Evolutionary conservation across 1,140 invertebrate genomes (phyloP), one percentile per base, ranked within the genome.

Genomic region (Brachionus asplanchnoidis): DNA sequence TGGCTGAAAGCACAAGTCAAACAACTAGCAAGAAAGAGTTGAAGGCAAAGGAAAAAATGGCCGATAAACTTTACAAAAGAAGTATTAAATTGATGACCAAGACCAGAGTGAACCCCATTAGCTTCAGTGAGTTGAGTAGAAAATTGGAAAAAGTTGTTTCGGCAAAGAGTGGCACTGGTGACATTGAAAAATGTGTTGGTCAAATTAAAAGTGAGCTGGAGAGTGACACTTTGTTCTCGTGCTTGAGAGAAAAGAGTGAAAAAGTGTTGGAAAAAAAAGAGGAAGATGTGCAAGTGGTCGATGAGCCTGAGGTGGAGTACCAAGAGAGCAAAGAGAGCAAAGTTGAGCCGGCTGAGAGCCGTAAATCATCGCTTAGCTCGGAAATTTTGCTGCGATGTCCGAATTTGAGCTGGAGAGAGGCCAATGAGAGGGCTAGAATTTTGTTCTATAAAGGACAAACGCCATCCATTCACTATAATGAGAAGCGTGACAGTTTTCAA

Each of bases 381-480:
- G 53, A 60, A 23, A 40, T 68, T 42, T 32, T 66, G 32, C 53
- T 42, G 4, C 17, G 17, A 17, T 65, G 20, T 44, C 53, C 79
- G 0, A 82, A 60, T 44, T 75, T 84, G 40, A 84, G 44, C 40
- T 84, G 84, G 84, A 32, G 84, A 53, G 84, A 84, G 28, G 84
- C 84, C 0, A 84, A 84, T 28, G 84, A 84, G 56, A 32, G 84
- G n/a, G 84, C 84, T n/a, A 53, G 84, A 56, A 84, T 84, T 8
- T 17, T 84, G n/a, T 84, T 84, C 26, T 84, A 84, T 12, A 73
- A 68, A n/a, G 84, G 84, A 12, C 66, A 44, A 32, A 26, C 26
- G 28, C 84, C 84, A 44, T 40, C 68, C 1, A 77, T 84, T 32
- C 84, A 77, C n/a, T 84, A 84, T 14, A 73, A 84, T 42, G 84